Base-by-base conservation (phyloP, 2,113 vertebrate species). In the Thalassoma bifasciatum region DNA sequence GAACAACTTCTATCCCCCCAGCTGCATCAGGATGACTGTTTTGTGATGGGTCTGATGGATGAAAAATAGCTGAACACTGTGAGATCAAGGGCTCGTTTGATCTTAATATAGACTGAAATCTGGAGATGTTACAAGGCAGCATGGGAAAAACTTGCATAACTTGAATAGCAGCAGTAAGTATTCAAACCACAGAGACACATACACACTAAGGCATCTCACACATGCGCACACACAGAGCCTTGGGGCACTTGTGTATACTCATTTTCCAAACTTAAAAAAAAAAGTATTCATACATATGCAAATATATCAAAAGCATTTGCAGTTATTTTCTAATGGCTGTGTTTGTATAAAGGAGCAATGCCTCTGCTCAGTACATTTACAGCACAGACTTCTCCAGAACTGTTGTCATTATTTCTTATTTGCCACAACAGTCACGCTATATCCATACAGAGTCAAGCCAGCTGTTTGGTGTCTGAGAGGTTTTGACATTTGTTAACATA, bases 91-190 rank as follows among this genome's bases (percentile, higher is more conserved):
- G 76, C 30, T 22, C 34, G 37, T 86, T 89, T 87, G 76, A 85
- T 85, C 80, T 85, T 86, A 88, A 75, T 86, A 74, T 87, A 83
- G 82, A 72, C 8, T 0, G 51, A 66, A 77, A 66, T 81, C 59
- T 81, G 37, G 61, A 83, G 66, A 75, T 70, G 51, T 75, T 79
- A 61, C 56, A 72, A 53, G 49, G 72, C 66, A 62, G 49, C 61
- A 38, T 52, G 17, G 69, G 62, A 72, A 69, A 56, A 81, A 54
- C 37, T 75, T 66, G 36, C 60, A 61, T 21, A 54, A 54, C 37
- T 75, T 66, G 36, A 57, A 61, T 21, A 54, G 68, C 40, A 5
- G 71, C 69, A 30, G 30, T 4, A 30, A 30, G 30, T 30, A 70
- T 76, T 81, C 49, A 58, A 49, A 62, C 66, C 54, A 56, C 26